phyloP scores from a whole-genome alignment of 2,113 vertebrate species.

The Dermatemys mawii region DNA sequence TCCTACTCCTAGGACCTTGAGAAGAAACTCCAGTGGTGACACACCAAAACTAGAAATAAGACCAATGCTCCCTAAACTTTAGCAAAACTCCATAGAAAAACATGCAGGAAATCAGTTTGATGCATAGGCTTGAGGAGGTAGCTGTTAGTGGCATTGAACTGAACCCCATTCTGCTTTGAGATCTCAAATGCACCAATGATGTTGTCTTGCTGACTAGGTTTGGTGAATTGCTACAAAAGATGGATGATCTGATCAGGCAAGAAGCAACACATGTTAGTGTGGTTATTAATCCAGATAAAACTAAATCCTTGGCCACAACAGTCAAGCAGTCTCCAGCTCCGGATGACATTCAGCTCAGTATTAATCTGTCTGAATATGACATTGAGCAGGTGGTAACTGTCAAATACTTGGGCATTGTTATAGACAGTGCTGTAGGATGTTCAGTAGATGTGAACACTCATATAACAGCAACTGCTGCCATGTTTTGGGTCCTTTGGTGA shows the following conservation, averaged over 20 bases:
- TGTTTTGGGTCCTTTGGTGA: not conserved
- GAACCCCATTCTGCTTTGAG: not conserved
- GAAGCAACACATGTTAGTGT: not conserved
- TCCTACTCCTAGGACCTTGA: not conserved
- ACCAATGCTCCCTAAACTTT: not conserved
- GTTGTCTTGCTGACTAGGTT: not conserved
- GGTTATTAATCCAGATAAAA: not conserved
- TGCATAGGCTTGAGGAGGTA: not conserved
- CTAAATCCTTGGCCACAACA: not conserved
- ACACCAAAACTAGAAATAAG: not conserved
- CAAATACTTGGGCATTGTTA: not conserved
- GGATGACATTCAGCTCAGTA: not conserved
- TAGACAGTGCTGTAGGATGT: not conserved
- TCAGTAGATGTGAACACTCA: not conserved
- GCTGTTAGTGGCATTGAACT: not conserved
- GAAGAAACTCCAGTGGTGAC: not conserved
- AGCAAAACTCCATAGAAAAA: not conserved
- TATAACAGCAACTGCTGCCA: not conserved
- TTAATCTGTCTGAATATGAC: not conserved
- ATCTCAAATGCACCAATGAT: not conserved
- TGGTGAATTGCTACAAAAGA: not conserved
- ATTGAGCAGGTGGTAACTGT: not conserved
- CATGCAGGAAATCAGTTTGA: not conserved
- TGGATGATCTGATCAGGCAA: not conserved
- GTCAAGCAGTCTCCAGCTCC: not conserved